Base-by-base conservation (phyloP, 2,888 invertebrate genomes). In the Cataglyphis livida region DNA sequence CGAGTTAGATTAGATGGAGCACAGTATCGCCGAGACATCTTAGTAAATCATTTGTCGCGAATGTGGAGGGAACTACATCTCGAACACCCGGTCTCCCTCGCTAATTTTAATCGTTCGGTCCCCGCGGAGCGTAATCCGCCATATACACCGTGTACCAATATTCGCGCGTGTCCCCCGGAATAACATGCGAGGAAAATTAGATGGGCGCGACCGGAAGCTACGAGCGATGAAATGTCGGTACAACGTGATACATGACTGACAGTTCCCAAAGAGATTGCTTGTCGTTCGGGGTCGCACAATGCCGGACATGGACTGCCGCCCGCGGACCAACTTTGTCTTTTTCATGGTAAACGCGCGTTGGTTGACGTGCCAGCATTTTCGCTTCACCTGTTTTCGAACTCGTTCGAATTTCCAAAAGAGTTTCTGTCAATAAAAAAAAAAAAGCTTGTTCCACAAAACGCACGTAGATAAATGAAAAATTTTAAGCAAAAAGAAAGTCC, bases 31-130 rank as follows among this genome's bases (percentile, higher is more conserved):
- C 82, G 85, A n/a, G 38, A 44, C 38, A 83, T 89, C 87, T 89
- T 88, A 90, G 90, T 87, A 88, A 87, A 88, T 90, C 88, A 90
- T 89, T 89, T 88, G 89, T 90, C 82, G 84, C 71, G 88, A 88
- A 51, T n/a, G 84, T 83, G 64, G 81, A 84, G 73, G 86, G 84
- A 89, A 88, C 87, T n/a, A 28, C 25, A 25, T 25, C 25, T 57
- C 85, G 84, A 85, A 85, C 83, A 82, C 83, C 79, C 86, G 10
- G 68, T 66, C 54, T 81, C 87, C 88, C 61, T 81, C 85, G 84
- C 88, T 88, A 85, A 89, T 89, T 89, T 90, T 87, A 88, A 89
- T 89, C 82, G 81, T 57, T 44, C 81, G 79, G 32, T 75, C 75
- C 62, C 84, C 51, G 25, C 9, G 78, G 48, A 68, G 10, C 15